Conservation (phyloP, 2,113 vertebrate species). For the Melanocharis versteri region DNA sequence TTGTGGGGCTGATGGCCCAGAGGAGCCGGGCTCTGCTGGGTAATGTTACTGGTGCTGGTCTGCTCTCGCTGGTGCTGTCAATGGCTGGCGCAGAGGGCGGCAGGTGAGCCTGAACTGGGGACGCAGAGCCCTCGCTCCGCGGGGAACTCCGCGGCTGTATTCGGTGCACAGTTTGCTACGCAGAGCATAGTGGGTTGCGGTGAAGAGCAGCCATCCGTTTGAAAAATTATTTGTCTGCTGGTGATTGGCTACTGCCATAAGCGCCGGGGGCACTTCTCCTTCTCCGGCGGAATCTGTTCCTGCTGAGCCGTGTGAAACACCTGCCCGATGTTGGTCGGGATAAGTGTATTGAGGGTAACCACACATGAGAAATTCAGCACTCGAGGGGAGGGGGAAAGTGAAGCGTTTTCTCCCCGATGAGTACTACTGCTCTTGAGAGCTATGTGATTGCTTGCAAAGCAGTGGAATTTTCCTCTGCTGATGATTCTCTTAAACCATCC, state of each 20-base stretch:
- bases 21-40: neutral
- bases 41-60: neutral
- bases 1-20: neutral
- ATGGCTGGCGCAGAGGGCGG: neutral
- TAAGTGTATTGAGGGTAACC: neutral
- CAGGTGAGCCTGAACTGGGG: neutral
- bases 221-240: neutral
- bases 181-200: neutral
- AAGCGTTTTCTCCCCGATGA: neutral
- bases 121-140: accelerated
- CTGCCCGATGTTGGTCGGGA: neutral
- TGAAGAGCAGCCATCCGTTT: neutral
- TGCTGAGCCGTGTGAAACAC: neutral
- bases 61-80: neutral
- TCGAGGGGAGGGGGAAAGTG: neutral
- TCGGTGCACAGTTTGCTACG: neutral
- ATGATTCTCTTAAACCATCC: constrained; percentile 40
- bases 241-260: neutral
- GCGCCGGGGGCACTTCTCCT: neutral
- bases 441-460: neutral
- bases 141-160: accelerated
- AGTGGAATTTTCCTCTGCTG: constrained; percentile 68
- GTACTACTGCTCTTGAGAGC: neutral
- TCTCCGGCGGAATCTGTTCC: neutral
- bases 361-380: neutral